phyloP scores from a whole-genome alignment of 2,113 vertebrate genomes.

The Rana temporaria region DNA sequence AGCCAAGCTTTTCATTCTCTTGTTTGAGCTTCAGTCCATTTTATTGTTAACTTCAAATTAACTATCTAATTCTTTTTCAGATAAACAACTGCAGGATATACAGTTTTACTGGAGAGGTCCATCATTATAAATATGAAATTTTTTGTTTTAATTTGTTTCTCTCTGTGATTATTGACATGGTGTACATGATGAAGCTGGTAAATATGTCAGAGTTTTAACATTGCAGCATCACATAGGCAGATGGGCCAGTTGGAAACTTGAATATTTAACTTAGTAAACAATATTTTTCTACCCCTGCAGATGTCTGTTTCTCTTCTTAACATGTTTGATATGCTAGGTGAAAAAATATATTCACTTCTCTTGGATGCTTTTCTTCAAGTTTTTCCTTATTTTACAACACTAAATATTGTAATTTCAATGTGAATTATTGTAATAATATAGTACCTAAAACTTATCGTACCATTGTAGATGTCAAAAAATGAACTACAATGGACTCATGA shows the following conservation, averaged over 20 bases:
- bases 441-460: too few species aligned
- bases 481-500: too few species aligned
- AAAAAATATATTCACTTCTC: background rate
- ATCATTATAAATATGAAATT: conserved; percentile 24
- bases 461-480: too few species aligned
- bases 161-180: conserved; percentile 34
- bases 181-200: conserved; percentile 21
- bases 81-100: conserved; percentile 10
- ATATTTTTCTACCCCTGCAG: conserved; percentile 20
- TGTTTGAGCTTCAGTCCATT: too few species aligned
- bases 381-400: too few species aligned
- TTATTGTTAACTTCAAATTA: background rate
- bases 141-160: conserved; percentile 18
- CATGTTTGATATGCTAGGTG: background rate
- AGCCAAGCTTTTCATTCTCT: too few species aligned
- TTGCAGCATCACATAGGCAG: background rate
- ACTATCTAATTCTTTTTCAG: conserved; percentile 1
- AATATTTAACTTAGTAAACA: conserved; percentile 34
- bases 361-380: too few species aligned
- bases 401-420: too few species aligned
- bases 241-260: conserved; percentile 38
- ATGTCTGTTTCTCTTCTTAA: conserved; percentile 9
- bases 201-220: conserved; percentile 2
- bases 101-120: background rate
- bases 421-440: too few species aligned